Evolutionary conservation across 2,888 invertebrate genomes (phyloP).

Genomic region (Alviniconcha strummeri): DNA sequence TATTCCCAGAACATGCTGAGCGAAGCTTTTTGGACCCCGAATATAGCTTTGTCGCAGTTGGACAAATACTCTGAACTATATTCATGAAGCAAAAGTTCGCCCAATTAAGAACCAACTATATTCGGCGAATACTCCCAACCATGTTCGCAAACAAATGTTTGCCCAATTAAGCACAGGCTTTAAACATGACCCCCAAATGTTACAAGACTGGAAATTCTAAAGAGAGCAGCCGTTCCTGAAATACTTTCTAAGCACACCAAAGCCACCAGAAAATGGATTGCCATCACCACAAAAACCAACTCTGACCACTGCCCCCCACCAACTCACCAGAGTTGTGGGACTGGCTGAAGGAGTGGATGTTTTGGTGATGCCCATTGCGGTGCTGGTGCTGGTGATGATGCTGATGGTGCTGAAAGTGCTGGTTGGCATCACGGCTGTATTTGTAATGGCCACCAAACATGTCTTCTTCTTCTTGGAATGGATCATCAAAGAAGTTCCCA

Average conservation of each 20-base stretch:
- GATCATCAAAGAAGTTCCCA: conserved; percentile 34
- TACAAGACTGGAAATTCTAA: too few relatives aligned
- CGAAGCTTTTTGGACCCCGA: too few relatives aligned
- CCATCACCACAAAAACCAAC: not conserved
- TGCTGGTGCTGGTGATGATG: conserved; percentile 14
- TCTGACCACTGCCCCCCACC: conserved; percentile 3
- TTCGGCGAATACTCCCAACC: too few relatives aligned
- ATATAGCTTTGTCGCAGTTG: too few relatives aligned
- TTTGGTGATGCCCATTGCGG: conserved; percentile 24
- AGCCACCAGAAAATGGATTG: not conserved
- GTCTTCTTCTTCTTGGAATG: conserved; percentile 23
- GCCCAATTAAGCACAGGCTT: too few relatives aligned
- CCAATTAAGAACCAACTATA: too few relatives aligned
- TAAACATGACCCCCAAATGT: too few relatives aligned
- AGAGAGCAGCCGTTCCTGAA: too few relatives aligned
- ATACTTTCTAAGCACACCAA: not conserved
- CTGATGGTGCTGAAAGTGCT: conserved; percentile 11
- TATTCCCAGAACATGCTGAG: too few relatives aligned
- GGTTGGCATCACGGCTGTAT: conserved; percentile 16
- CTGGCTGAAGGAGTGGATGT: conserved; percentile 15
- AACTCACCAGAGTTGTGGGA: conserved; percentile 24
- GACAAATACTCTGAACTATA: too few relatives aligned
- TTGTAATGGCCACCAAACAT: conserved; percentile 20
- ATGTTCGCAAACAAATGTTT: too few relatives aligned
- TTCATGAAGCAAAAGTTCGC: too few relatives aligned